Evolutionary conservation across 1,140 invertebrate genomes (phyloP).

Genomic region (Brachionus manjavacas): DNA sequence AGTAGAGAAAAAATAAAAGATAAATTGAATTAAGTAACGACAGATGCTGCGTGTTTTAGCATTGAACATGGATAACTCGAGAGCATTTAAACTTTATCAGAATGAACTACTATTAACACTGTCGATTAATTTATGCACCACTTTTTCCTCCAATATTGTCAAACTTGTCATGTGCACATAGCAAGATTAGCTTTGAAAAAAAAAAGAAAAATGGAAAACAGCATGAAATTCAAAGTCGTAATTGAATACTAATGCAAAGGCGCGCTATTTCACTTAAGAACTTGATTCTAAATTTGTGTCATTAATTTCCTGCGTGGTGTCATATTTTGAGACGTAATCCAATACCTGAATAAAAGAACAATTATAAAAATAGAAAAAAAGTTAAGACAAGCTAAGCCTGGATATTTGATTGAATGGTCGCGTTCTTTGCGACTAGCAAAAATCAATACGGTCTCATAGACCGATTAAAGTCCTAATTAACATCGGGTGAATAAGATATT

Average conservation of each 20-base stretch:
- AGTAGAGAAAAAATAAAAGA: too few relatives aligned
- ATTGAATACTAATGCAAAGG: conserved; percentile 7
- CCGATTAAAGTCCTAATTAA: neutral
- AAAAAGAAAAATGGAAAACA: neutral
- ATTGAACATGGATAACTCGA: too few relatives aligned
- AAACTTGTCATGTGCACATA: neutral
- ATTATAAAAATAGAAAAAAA: neutral
- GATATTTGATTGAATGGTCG: conserved; percentile 15
- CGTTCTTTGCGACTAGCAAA: neutral
- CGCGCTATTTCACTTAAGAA: neutral
- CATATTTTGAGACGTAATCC: neutral
- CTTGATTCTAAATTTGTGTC: conserved; percentile 6
- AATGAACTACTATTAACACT: neutral
- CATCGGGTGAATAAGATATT: neutral
- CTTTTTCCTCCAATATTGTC: too few relatives aligned
- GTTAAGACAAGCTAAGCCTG: neutral
- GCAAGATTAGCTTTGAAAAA: neutral
- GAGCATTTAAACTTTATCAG: neutral
- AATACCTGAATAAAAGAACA: neutral
- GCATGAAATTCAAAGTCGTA: conserved; percentile 12
- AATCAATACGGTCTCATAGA: conserved; percentile 3
- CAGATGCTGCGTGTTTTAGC: neutral
- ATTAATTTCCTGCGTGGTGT: conserved; percentile 14
- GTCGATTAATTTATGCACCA: neutral
- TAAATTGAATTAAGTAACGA: too few relatives aligned